These are phyloP conservation scores for Drosophila eohydei DNA, from an alignment of 2,888 invertebrate genomes.

Conservation along the genomic window DNA sequence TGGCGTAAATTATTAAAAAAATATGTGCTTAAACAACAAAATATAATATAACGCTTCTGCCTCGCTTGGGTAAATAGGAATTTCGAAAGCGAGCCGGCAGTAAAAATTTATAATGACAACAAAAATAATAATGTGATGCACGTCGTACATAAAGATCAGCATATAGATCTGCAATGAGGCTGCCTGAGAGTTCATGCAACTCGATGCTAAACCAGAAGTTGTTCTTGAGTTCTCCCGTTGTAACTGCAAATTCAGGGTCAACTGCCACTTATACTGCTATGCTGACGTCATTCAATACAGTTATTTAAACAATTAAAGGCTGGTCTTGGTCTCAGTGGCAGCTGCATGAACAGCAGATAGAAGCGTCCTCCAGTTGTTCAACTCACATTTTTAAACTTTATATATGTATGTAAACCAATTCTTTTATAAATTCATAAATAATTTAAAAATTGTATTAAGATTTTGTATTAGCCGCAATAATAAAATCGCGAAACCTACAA, in stretches of 20 bases:
- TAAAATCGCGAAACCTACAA: not conserved
- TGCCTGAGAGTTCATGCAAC: not conserved
- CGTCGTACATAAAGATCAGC: constrained; percentile 26
- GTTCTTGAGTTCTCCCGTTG: constrained; percentile 30
- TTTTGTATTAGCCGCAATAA: not conserved
- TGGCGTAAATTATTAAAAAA: constrained; percentile 44
- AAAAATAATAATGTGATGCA: constrained; percentile 18
- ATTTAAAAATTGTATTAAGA: not conserved
- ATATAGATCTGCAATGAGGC: not conserved
- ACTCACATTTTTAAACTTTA: too few relatives aligned
- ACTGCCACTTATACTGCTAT: not conserved
- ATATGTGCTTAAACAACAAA: constrained; percentile 26
- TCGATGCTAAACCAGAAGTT: not conserved
- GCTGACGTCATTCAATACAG: constrained; percentile 22
- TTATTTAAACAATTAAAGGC: not conserved
- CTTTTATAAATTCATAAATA: not conserved
- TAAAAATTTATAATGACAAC: constrained; percentile 5
- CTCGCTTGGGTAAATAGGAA: constrained; percentile 58
- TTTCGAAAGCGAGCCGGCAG: constrained; percentile 51
- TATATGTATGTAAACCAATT: too few relatives aligned
- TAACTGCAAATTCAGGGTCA: constrained; percentile 18
- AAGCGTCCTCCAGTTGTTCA: too few relatives aligned
- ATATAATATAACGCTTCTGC: constrained; percentile 6
- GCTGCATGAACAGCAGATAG: not conserved
- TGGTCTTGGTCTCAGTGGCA: not conserved